A percentile compares a stretch with the other conserved stretches of the same genome.
Conservation (phyloP, 2,888 invertebrate genomes). For the Drosophila bunnanda region DNA sequence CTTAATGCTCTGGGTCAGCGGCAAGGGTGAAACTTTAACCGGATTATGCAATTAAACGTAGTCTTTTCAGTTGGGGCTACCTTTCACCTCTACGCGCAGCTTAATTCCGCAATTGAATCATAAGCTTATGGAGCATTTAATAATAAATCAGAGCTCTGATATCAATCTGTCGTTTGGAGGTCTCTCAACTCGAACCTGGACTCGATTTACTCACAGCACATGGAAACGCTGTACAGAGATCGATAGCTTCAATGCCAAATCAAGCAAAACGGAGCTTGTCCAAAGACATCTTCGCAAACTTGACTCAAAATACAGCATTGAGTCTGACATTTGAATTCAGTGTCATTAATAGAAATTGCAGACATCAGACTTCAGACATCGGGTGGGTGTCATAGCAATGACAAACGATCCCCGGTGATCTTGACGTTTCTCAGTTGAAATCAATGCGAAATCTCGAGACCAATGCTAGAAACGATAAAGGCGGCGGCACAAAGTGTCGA, state of each 20-base stretch:
- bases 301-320: constrained; percentile 54
- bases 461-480: constrained; percentile 9
- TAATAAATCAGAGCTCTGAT: constrained; percentile 18
- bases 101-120: background rate
- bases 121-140: background rate
- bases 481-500: constrained; percentile 20
- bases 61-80: constrained; percentile 2
- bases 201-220: constrained; percentile 14
- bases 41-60: constrained; percentile 54
- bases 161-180: constrained; percentile 38
- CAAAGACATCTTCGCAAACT: constrained; percentile 69
- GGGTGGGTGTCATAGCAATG: constrained; percentile 76
- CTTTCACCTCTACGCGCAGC: constrained; percentile 12
- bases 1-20: constrained; percentile 46
- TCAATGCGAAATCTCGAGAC: constrained; percentile 44
- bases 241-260: constrained; percentile 50
- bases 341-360: constrained; percentile 72
- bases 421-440: constrained; percentile 55
- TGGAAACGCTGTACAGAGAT: constrained; percentile 38
- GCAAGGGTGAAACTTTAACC: constrained; percentile 30
- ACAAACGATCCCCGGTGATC: constrained; percentile 56
- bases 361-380: constrained; percentile 52
- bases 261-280: constrained; percentile 33
- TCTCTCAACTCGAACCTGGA: constrained; percentile 20
- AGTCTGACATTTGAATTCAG: constrained; percentile 70